These are phyloP conservation scores for Leucosticte australis DNA, from an alignment of 2,113 vertebrate species.

Conservation along the genomic window DNA sequence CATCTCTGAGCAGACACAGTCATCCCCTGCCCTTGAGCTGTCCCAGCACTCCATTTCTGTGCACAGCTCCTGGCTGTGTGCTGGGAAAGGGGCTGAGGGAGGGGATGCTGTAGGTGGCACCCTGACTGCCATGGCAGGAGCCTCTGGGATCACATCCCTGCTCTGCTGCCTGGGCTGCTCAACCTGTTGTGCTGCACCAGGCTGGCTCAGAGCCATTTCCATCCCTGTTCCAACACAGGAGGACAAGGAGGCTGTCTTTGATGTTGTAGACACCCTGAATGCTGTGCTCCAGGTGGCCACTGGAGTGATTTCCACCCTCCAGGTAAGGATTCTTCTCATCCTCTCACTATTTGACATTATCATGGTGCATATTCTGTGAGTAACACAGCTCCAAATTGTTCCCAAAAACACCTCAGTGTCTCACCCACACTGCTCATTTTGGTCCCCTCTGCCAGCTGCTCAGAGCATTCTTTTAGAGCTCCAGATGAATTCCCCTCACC, in stretches of 20 bases:
- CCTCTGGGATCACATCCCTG: not conserved
- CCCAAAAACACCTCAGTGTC: not conserved
- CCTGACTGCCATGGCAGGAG: not conserved
- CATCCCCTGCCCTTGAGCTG: accelerated
- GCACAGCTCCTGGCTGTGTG: not conserved
- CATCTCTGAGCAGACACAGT: not conserved
- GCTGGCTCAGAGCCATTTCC: not conserved
- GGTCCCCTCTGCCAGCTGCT: too few species aligned
- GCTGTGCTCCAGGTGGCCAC: constrained; percentile 89
- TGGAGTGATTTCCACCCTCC: constrained; percentile 89
- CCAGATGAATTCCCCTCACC: too few species aligned
- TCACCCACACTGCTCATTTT: accelerated
- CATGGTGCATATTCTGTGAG: too few species aligned
- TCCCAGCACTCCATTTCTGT: not conserved
- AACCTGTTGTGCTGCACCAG: not conserved
- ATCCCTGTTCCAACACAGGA: constrained; percentile 72
- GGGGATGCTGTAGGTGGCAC: not conserved
- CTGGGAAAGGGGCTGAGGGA: not conserved
- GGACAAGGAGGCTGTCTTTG: constrained; percentile 95
- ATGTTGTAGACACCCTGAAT: constrained; percentile 86
- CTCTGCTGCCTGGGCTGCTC: not conserved
- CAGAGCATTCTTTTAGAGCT: too few species aligned
- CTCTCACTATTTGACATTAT: accelerated
- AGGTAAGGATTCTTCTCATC: constrained; percentile 75
- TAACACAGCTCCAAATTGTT: accelerated